Evolutionary conservation across 2,888 invertebrate species (phyloP), one percentile per base, ranked within the genome.

Genomic region (Stenolophus ochropezus): DNA sequence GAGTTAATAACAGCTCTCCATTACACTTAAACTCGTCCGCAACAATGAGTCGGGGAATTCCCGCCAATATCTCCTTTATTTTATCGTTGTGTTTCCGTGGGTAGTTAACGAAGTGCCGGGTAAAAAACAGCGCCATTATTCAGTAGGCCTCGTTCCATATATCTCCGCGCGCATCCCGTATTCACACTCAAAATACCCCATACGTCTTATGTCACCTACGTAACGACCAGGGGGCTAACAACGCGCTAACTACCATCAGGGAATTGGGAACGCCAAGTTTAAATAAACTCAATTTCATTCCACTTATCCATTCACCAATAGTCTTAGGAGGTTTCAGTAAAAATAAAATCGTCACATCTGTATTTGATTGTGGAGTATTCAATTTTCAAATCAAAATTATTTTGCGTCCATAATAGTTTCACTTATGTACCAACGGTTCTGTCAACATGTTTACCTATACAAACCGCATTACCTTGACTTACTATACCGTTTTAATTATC

Each of bases 111-210:
- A 61, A 77, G 77, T 77, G 53, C 49, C 8, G 5, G 47, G 58
- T 61, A 77, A 77, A 77, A n/a, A 77, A 61, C 61, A 61, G 42
- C 8, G 42, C 65, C 77, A 77, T 77, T 77, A 77, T 77, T 77
- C 77, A 65, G 77, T 77, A 65, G 65, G 21, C 61, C 65, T 16
- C 65, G 42, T 77, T 61, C 77, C 61, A 77, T 77, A 77, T 77
- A 77, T 77, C 77, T 77, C 61, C 16, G 4, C 33, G 33, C 11
- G 47, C 53, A 61, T 77, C 77, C 65, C 16, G 61, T 61, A 77
- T 77, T 77, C 77, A 77, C 77, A 61, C 77, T 23, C 65, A 61
- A 77, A 61, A 77, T 61, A 21, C 61, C 61, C 77, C n/a, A 77
- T 77, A 77, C 53, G 77, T 77, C 77, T 77, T 77, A 49, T 77